Base-by-base conservation (phyloP, 1,140 invertebrate genomes). In the Pogonomyrmex californicus region DNA sequence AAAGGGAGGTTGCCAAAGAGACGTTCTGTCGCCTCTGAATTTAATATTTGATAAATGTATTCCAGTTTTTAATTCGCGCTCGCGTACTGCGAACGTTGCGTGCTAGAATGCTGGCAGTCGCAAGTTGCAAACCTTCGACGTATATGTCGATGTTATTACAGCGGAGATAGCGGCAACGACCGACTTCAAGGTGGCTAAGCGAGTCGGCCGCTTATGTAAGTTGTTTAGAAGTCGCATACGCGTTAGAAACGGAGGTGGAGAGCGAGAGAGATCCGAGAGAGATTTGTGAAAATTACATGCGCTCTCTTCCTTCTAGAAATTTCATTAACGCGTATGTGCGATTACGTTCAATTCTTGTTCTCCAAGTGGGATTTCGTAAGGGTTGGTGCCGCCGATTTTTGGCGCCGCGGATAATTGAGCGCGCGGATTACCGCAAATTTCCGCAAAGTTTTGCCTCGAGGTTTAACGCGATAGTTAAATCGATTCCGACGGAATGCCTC, bases 171-270 rank as follows among this genome's bases (percentile, higher is more conserved):
- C 88, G 91, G 85, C 92, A 92, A 93, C 91, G 93, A 93, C 91
- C 89, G 90, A 77, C 88, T 90, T 90, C 90, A 93, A 93, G 92
- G 92, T 91, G 87, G 88, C 88, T 75, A 81, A 88, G 60, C 86
- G 85, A 90, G 54, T 63, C 65, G 60, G 54, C 68, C 51, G 86
- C 85, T 89, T 91, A 87, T 91, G 66, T 91, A 90, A 90, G 87
- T 79, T 58, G 75, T 85, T 88, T 82, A 65, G 65, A 88, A 79
- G 77, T 85, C 73, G 75, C 62, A 14, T 66, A 68, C 17, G 54
- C 36, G 60, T 10, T 63, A 58, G 78, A 68, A 65, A 86, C 33
- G n/a, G 17, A 44, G 9, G 9, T 10, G 65, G 10, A 56, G 65
- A 81, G 44, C n/a, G 38, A 62, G 75, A 49, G 73, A 76, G 23